Conservation (phyloP, 2,888 invertebrate species). For the Oasisia sp. region DNA sequence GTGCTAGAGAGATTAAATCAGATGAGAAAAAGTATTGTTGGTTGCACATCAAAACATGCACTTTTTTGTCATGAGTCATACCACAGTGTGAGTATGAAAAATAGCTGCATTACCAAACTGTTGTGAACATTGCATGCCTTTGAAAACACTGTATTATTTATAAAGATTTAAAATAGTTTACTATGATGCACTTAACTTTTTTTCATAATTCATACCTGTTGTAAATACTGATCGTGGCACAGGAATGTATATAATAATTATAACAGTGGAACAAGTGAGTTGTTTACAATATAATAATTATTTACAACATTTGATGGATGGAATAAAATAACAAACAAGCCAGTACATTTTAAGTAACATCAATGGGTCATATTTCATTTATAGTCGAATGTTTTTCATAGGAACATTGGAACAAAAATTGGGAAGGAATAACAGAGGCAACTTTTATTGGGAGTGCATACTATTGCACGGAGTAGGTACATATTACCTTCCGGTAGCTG, state of each 20-base stretch:
- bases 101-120: background rate
- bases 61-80: background rate
- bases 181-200: no score
- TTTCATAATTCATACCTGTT: no score
- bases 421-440: background rate
- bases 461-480: slow-evolving; percentile 17
- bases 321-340: no score
- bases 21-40: background rate
- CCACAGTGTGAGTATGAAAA: background rate
- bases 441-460: background rate
- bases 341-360: no score
- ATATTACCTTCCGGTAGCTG: slow-evolving; percentile 88
- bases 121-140: background rate
- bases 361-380: no score
- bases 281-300: no score
- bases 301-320: no score
- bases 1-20: background rate
- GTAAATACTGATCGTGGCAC: no score
- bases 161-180: no score
- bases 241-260: no score
- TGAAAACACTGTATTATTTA: background rate
- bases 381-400: no score
- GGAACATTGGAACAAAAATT: background rate
- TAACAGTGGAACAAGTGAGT: no score
- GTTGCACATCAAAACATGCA: background rate